Evolutionary conservation across 2,797 vertebrate species (phyloP).

Genomic region (Chaetophractus vellerosus): DNA sequence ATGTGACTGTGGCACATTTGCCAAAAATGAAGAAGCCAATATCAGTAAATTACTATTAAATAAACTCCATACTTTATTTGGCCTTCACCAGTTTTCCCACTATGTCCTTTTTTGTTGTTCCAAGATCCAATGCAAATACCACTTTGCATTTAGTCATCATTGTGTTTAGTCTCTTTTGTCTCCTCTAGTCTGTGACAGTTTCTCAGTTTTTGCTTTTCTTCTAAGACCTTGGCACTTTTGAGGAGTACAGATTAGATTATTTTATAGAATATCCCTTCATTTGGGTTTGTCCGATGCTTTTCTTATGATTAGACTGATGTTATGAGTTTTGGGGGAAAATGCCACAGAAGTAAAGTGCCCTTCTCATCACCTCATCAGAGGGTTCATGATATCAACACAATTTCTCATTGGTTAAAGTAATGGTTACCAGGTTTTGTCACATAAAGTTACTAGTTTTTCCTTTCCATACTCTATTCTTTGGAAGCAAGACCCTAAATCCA

Average conservation of each 20-base stretch:
- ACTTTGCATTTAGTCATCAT: background rate
- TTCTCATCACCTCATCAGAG: no score
- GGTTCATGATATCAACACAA: background rate
- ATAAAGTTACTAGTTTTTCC: background rate
- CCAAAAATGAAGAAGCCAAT: background rate
- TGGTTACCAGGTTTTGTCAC: background rate
- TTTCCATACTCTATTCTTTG: background rate
- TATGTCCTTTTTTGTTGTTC: background rate
- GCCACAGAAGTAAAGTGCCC: accelerated
- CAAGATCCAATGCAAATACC: background rate
- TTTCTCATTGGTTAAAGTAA: background rate
- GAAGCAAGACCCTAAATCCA: background rate
- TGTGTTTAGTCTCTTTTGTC: background rate
- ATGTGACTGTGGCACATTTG: background rate
- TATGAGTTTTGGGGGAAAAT: background rate
- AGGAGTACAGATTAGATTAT: background rate
- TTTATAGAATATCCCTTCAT: background rate
- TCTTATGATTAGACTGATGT: background rate
- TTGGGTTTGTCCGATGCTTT: background rate
- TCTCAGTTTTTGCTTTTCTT: background rate
- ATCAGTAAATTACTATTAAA: background rate
- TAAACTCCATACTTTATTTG: background rate
- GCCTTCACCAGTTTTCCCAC: background rate
- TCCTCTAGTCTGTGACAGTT: background rate
- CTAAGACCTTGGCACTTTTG: background rate